Conservation (phyloP, 2,113 vertebrate species). For the Sapajus apella region DNA sequence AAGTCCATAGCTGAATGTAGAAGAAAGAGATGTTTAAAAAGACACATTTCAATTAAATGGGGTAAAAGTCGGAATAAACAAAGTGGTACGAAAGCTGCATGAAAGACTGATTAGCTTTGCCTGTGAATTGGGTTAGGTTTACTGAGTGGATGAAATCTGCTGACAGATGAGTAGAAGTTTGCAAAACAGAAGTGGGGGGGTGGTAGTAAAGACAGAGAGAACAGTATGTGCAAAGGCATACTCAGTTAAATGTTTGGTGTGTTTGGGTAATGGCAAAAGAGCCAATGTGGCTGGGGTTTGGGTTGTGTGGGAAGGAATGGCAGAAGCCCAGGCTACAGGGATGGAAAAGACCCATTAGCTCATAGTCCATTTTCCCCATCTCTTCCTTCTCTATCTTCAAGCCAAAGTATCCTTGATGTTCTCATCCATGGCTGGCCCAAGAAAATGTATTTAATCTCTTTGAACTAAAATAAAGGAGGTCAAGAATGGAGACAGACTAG, state of each 20-base stretch:
- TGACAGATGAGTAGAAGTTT: background rate
- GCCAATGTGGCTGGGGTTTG: background rate
- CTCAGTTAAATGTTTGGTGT: background rate
- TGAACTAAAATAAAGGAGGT: slow-evolving; percentile 77
- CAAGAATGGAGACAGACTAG: slow-evolving; percentile 61
- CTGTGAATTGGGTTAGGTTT: background rate
- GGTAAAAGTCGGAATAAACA: background rate
- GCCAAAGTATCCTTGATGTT: slow-evolving; percentile 73
- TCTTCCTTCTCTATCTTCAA: slow-evolving; percentile 67
- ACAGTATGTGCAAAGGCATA: background rate
- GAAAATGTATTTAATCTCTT: slow-evolving; percentile 74
- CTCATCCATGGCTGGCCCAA: slow-evolving; percentile 74
- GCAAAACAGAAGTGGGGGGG: background rate
- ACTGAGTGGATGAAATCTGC: background rate
- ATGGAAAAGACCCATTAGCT: slow-evolving; percentile 78
- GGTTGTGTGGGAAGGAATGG: slow-evolving; percentile 68
- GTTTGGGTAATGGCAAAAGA: background rate
- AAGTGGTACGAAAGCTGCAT: background rate
- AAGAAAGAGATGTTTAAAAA: background rate
- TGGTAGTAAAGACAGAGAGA: background rate
- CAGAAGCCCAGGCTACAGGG: slow-evolving; percentile 58
- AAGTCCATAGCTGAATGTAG: background rate
- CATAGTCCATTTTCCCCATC: slow-evolving; percentile 52
- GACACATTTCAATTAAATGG: background rate
- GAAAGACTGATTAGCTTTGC: background rate